Conservation (phyloP, 1,140 invertebrate species). For the Paracyclopina nana region DNA sequence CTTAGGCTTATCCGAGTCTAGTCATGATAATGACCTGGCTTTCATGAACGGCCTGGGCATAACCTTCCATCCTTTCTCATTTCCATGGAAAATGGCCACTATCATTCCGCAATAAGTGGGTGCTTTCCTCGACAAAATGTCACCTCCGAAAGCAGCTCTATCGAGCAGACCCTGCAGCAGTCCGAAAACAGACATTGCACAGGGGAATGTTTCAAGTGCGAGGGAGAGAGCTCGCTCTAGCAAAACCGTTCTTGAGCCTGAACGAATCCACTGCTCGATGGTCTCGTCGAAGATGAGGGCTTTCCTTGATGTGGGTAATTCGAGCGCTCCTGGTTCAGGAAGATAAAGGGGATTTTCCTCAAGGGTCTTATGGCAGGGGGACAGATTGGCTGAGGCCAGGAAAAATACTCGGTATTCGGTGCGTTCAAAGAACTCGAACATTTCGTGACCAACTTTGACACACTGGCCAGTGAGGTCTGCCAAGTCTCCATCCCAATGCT, state of each 20-base stretch:
- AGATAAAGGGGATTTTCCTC: conserved; percentile 11
- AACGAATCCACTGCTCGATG: conserved; percentile 15
- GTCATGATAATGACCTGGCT: not conserved
- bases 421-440: conserved; percentile 8
- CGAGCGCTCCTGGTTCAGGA: conserved; percentile 4
- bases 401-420: conserved; percentile 14
- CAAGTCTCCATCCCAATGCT: conserved; percentile 13
- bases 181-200: conserved; percentile 5
- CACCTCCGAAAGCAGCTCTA: conserved; percentile 5
- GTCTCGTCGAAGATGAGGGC: conserved; percentile 13
- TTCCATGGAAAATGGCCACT: conserved; percentile 8
- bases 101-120: conserved; percentile 12
- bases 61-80: conserved; percentile 14
- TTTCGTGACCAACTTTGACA: conserved; percentile 13
- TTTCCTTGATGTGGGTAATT: conserved; percentile 5
- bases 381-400: conserved; percentile 10
- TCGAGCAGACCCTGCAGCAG: conserved; percentile 8
- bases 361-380: conserved; percentile 9
- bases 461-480: conserved; percentile 11
- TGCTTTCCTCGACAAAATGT: conserved; percentile 2
- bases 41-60: conserved; percentile 3
- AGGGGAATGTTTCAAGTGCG: conserved; percentile 10
- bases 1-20: not conserved
- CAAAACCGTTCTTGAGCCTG: conserved; percentile 2
- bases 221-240: conserved; percentile 2